Evolutionary conservation across 2,113 vertebrate genomes (phyloP).

Genomic region (Eretmochelys imbricata): DNA sequence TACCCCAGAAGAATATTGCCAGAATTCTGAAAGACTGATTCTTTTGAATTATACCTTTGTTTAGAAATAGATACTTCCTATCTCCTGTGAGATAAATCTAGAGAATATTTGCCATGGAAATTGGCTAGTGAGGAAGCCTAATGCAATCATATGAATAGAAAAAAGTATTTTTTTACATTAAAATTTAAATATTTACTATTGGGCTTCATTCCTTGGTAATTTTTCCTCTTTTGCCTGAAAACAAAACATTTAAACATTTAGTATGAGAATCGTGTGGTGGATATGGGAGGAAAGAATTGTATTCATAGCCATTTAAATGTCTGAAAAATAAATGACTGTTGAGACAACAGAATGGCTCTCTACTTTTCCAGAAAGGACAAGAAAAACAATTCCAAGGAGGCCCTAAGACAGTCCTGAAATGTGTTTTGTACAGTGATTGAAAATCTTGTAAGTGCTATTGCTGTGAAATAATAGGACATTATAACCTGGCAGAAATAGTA

Average conservation of each 20-base stretch:
- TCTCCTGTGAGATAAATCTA: neutral
- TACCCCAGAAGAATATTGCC: neutral
- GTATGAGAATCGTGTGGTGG: neutral
- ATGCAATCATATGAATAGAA: neutral
- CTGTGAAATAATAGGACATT: neutral
- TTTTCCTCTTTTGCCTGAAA: neutral
- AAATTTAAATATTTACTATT: neutral
- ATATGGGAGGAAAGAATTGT: neutral
- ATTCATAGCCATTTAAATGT: neutral
- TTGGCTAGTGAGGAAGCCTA: slow-evolving; percentile 19
- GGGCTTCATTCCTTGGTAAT: slow-evolving; percentile 6
- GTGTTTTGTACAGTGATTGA: neutral
- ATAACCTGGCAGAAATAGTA: neutral
- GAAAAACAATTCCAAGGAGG: neutral
- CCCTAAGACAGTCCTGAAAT: neutral
- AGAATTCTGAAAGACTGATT: slow-evolving; percentile 7
- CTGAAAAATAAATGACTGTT: neutral
- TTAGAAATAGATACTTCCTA: neutral
- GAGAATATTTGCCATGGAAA: slow-evolving; percentile 15
- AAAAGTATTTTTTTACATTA: slow-evolving; percentile 1
- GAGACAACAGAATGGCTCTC: neutral
- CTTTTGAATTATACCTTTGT: slow-evolving; percentile 33
- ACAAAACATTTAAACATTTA: neutral
- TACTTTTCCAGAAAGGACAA: neutral
- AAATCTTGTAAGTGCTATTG: neutral